Conservation (phyloP, 2,797 vertebrate species). For the Liparis tanakae region DNA sequence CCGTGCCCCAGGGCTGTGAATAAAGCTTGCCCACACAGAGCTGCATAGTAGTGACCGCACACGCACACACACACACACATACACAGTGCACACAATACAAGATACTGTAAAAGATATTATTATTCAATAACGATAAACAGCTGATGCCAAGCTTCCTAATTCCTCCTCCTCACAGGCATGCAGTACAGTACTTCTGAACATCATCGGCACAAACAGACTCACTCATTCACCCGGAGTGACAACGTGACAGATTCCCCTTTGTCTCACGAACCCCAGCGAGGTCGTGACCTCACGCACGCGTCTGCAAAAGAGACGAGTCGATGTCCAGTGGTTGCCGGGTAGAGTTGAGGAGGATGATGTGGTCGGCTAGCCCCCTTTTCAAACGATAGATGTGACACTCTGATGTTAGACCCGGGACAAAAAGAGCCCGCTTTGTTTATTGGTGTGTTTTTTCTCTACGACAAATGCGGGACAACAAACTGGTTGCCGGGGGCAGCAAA, state of each 20-base stretch:
- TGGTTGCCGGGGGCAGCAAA: not conserved
- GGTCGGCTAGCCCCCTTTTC: conserved; percentile 48
- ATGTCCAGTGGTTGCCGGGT: conserved; percentile 86
- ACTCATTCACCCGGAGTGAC: conserved; percentile 32
- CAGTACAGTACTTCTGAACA: not conserved
- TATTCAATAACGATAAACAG: conserved; percentile 36
- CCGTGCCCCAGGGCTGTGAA: conserved; percentile 49
- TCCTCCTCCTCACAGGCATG: conserved; percentile 25
- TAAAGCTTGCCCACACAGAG: conserved; percentile 54
- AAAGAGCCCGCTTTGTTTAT: conserved; percentile 21
- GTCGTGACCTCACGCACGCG: conserved; percentile 22
- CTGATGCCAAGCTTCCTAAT: conserved; percentile 49
- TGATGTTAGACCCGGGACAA: conserved; percentile 52
- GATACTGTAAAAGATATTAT: conserved; percentile 29
- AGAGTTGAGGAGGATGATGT: conserved; percentile 76
- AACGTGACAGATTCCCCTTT: conserved; percentile 27
- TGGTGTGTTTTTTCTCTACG: not conserved
- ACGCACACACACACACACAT: conserved; percentile 25
- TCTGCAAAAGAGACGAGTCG: conserved; percentile 78
- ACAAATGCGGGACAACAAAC: conserved; percentile 3
- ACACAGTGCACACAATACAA: conserved; percentile 28
- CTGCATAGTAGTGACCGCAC: conserved; percentile 37
- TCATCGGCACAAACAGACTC: conserved; percentile 1
- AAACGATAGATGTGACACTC: conserved; percentile 48
- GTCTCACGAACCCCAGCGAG: conserved; percentile 12